Evolutionary conservation across 2,888 invertebrate genomes (phyloP).

Genomic region (Cosmorhoe ocellata): DNA sequence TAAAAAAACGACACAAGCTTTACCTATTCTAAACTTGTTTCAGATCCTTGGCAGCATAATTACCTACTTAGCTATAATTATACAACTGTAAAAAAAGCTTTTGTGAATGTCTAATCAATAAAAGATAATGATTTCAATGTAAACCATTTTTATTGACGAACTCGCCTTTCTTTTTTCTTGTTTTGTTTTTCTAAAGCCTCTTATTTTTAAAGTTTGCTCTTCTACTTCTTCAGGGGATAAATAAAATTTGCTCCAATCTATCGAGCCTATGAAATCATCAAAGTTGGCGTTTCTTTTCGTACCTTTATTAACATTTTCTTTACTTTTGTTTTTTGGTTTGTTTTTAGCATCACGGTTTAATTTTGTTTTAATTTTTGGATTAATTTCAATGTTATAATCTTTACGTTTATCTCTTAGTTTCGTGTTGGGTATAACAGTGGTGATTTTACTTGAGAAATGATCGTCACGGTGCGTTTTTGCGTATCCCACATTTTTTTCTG

Average conservation of each 20-base stretch:
- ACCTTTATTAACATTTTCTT: background rate
- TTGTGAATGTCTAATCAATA: constrained; percentile 1
- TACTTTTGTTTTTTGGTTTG: background rate
- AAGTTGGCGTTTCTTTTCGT: constrained; percentile 1
- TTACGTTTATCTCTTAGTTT: background rate
- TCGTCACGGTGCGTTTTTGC: background rate
- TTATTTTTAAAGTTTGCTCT: constrained; percentile 42
- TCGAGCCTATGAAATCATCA: constrained; percentile 27
- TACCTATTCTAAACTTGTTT: constrained; percentile 21
- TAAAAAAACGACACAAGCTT: too few relatives aligned
- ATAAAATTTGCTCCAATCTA: constrained; percentile 28
- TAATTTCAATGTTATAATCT: background rate
- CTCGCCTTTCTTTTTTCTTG: constrained; percentile 20
- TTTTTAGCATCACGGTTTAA: background rate
- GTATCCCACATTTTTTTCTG: background rate
- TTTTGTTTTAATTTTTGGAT: background rate
- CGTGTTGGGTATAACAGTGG: background rate
- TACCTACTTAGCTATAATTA: constrained; percentile 45
- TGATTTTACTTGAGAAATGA: background rate
- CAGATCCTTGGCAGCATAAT: constrained; percentile 47
- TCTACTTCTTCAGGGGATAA: constrained; percentile 49
- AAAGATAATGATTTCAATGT: background rate
- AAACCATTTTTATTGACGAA: constrained; percentile 5
- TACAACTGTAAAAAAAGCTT: constrained; percentile 34
- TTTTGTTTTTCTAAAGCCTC: constrained; percentile 51